These are phyloP conservation scores for Biston betularia DNA, from an alignment of 2,888 invertebrate species.

Conservation along the genomic window DNA sequence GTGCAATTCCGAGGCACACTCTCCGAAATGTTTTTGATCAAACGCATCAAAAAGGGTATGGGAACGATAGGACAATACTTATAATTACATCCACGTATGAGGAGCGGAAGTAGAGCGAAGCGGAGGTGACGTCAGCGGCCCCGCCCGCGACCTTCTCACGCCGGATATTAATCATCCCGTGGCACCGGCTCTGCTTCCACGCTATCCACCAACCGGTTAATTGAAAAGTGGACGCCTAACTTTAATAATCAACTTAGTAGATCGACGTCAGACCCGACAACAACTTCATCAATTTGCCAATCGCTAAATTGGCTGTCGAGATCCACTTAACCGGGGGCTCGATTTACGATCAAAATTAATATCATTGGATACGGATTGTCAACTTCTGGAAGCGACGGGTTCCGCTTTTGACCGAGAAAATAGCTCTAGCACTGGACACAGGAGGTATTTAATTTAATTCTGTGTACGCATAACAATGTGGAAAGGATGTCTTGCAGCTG, in stretches of 20 bases:
- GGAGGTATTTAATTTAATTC: constrained; percentile 24
- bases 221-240: constrained; percentile 60
- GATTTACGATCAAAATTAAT: constrained; percentile 42
- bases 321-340: constrained; percentile 38
- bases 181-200: constrained; percentile 51
- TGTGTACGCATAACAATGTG: neutral
- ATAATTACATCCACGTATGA: constrained; percentile 61
- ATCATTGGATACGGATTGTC: constrained; percentile 36
- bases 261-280: constrained; percentile 41
- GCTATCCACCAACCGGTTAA: constrained; percentile 53
- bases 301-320: constrained; percentile 43
- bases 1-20: no score
- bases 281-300: constrained; percentile 45
- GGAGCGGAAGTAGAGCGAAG: constrained; percentile 74
- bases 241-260: constrained; percentile 47
- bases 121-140: constrained; percentile 80
- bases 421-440: constrained; percentile 12
- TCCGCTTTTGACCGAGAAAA: constrained; percentile 32
- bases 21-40: no score
- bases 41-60: neutral
- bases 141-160: constrained; percentile 75
- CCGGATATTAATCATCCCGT: constrained; percentile 84
- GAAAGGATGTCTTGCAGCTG: neutral
- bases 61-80: constrained; percentile 47
- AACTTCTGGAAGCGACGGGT: constrained; percentile 26